Percentiles rank a stretch among this genome's conserved stretches.
Evolutionary conservation across 2,888 invertebrate genomes (phyloP).

Genomic region (Leptothorax acervorum): DNA sequence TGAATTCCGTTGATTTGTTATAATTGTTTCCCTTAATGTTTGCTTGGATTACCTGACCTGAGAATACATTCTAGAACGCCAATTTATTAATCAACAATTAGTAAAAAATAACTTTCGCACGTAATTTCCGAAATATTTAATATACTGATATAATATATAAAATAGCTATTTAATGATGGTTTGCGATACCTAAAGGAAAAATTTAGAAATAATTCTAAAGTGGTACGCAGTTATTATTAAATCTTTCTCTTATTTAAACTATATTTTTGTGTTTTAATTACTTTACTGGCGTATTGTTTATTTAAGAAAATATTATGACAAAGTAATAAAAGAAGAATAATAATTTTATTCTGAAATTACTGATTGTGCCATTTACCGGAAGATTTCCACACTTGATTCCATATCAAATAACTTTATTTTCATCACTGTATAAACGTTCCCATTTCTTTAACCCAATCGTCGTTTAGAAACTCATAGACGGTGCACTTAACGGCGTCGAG

Average conservation of each 20-base stretch:
- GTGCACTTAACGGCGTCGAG: constrained; percentile 19
- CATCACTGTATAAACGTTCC: background rate
- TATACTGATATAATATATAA: background rate
- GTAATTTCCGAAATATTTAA: background rate
- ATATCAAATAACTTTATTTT: background rate
- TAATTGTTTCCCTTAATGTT: background rate
- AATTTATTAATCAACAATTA: background rate
- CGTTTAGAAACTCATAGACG: constrained; percentile 47
- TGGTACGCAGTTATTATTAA: background rate
- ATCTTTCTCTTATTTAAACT: background rate
- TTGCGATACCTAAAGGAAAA: background rate
- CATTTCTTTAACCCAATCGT: constrained; percentile 20
- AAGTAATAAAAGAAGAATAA: background rate
- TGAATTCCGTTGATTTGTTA: background rate
- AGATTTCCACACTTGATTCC: background rate
- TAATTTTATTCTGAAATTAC: background rate
- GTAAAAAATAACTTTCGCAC: background rate
- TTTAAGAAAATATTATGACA: background rate
- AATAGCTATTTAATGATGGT: background rate
- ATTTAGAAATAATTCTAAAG: background rate
- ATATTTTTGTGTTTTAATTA: background rate
- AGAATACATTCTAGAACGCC: background rate
- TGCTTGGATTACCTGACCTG: background rate
- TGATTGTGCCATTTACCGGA: background rate
- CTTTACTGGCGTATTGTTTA: background rate